phyloP scores from a whole-genome alignment of 2,113 vertebrate genomes.

The Ifrita kowaldi region DNA sequence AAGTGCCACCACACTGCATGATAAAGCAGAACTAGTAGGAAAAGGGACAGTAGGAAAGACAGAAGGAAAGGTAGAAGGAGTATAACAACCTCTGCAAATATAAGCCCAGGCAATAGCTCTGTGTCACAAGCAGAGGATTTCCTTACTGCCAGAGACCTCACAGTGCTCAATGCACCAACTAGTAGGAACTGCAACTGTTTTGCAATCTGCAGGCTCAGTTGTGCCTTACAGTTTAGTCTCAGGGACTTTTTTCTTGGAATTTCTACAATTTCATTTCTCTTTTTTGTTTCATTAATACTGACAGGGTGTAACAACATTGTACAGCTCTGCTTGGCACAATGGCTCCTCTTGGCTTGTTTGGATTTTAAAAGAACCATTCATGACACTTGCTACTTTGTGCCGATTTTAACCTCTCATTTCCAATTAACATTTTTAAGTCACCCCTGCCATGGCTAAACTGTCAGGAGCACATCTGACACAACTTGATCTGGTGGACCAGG shows the following conservation, averaged over 20 bases:
- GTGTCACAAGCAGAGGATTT: neutral
- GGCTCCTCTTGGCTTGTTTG: neutral
- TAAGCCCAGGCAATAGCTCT: neutral
- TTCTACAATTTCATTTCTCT: neutral
- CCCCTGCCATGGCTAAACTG: neutral
- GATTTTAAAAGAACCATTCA: neutral
- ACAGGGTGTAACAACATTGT: neutral
- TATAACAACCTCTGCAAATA: neutral
- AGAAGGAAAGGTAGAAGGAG: neutral
- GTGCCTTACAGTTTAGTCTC: neutral
- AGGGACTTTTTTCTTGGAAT: neutral
- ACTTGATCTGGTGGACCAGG: neutral
- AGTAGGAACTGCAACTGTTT: neutral
- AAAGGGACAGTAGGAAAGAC: neutral
- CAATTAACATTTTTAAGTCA: slow-evolving; percentile 6
- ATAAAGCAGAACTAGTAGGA: neutral
- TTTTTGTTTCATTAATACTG: slow-evolving; percentile 12
- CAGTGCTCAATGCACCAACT: neutral
- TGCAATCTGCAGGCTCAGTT: neutral
- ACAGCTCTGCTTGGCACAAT: neutral
- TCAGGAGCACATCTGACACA: neutral
- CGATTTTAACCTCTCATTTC: slow-evolving; percentile 32
- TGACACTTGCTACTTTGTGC: neutral
- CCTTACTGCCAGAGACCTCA: neutral
- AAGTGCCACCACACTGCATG: neutral